Conservation (phyloP, 30 jellyfish, hydroid and myxozoan genomes). For the Pseudorhiza aurosa region DNA sequence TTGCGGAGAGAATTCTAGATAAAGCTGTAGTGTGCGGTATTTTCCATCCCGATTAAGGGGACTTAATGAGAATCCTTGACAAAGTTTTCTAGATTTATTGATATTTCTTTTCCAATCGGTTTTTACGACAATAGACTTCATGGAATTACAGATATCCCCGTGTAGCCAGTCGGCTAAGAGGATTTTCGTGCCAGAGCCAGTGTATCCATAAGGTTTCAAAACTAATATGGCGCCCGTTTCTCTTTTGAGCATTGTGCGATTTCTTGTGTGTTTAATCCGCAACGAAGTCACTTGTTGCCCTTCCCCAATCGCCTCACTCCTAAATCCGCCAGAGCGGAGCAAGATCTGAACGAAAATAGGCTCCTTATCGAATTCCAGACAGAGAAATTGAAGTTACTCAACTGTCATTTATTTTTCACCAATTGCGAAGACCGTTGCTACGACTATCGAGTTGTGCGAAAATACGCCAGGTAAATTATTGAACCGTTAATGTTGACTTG, state of each 20-base stretch:
- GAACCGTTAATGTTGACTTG: no score
- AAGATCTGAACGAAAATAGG: no score
- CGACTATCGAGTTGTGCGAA: no score
- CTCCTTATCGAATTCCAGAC: no score
- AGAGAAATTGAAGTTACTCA: no score
- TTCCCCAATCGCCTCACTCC: no score
- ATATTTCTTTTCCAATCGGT: slow-evolving; percentile 2
- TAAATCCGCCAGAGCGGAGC: no score
- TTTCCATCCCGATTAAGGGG: slow-evolving; percentile 10
- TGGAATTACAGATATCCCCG: slow-evolving; percentile 1
- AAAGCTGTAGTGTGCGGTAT: neutral
- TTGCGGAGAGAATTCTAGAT: neutral
- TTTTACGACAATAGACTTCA: neutral
- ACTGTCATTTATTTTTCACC: no score
- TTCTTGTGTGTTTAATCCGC: slow-evolving; percentile 7
- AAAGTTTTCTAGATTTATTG: neutral
- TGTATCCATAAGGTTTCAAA: slow-evolving; percentile 11
- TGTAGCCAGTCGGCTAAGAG: slow-evolving; percentile 9
- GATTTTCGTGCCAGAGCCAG: slow-evolving; percentile 18
- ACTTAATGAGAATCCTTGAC: neutral
- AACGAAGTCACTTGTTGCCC: neutral
- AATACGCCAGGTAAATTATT: no score
- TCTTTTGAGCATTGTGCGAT: neutral
- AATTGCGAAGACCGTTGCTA: no score
- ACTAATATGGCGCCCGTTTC: slow-evolving; percentile 49